Evolutionary conservation across 2,113 vertebrate species (phyloP), one percentile per base, ranked within the genome.

Genomic region (Sus scrofa): DNA sequence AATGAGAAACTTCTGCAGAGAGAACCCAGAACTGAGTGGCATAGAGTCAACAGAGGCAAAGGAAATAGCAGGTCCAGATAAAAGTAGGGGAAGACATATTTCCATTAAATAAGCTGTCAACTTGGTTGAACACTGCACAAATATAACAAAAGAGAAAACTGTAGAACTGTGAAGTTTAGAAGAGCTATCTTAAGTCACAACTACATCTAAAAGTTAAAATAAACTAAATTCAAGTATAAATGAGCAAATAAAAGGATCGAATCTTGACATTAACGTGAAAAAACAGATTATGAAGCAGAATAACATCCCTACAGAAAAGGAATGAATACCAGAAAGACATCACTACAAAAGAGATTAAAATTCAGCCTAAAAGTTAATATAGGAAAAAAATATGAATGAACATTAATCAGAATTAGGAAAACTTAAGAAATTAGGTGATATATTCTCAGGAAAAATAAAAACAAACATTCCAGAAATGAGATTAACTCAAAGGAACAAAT

Each of bases 401-500:
- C 24, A 37, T 63, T 83, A 82, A 74, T 63, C 22, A 83, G 19
- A 91, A 87, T 83, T 62, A 74, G 85, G 12, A 83, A 91, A 62
- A 75, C 3, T 94, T 34, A 77, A 77, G 22, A 89, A 84, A 84
- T 67, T 79, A 67, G 79, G 20, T 44, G 44, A 74, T 65, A 65
- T 34, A 52, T 18, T 60, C 8, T 4, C n/a, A 22, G 34, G 15
- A 79, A 65, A 34, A 74, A 92, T 73, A 83, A 68, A 86, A 11
- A 56, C 60, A 93, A 74, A 70, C 1, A 75, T 93, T 95, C 91
- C 54, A 91, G n/a, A 94, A 86, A 71, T 62, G 34, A 70, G n/a
- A 30, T 20, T 94, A 92, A 22, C 30, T n/a, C 79, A 22, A 93
- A 86, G 18, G 5, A 84, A 62, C 32, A 62, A 52, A 68, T n/a